Base-by-base conservation (phyloP, 1,140 invertebrate genomes). In the Liolophura sinensis region DNA sequence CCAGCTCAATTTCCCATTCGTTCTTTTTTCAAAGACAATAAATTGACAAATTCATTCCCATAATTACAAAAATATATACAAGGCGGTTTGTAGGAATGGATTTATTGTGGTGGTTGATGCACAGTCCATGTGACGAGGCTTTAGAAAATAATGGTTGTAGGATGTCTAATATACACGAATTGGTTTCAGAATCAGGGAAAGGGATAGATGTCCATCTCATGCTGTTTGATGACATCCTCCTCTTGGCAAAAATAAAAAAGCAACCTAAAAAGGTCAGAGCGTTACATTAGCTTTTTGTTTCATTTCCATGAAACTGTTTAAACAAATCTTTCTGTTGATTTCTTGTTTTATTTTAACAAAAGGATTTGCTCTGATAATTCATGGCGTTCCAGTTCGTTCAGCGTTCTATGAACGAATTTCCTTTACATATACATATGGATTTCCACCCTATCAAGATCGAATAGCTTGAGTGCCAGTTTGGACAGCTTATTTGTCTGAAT, bases 211-310 rank as follows among this genome's bases (percentile, higher is more conserved):
- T 88, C 75, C 89, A 89, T 76, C 82, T 90, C 49, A 89, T 91
- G 70, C 81, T 91, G 7, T 91, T 91, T 80, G 90, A 91, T 75
- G 90, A 91, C 75, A 90, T 91, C 85, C 83, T 91, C n/a, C 81
- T 91, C 46, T 85, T 91, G 27, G 90, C 90, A 6, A 86, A 89
- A 77, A 79, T 87, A 55, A 91, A 91, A 76, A 90, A 90, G 85
- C 57, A 82, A 82, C 47, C 83, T 73, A 87, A 89, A 82, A 90
- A 89, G 83, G 88, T 89, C 78, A 78, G 68, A 27, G 47, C 50
- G 0, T 0, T 56, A 20, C 20, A 9, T 20, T 22, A n/a, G 12
- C 9, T 22, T 56, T 9, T 56, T 12, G 11, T 9, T 12, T 22
- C 25, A 56, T 56, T 12, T 20, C n/a, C 25, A 25, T 25, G 25